A percentile compares a stretch with the other conserved stretches of the same genome.
phyloP scores from a whole-genome alignment of 2,888 invertebrate genomes.

The Hoplodrina blanda region DNA sequence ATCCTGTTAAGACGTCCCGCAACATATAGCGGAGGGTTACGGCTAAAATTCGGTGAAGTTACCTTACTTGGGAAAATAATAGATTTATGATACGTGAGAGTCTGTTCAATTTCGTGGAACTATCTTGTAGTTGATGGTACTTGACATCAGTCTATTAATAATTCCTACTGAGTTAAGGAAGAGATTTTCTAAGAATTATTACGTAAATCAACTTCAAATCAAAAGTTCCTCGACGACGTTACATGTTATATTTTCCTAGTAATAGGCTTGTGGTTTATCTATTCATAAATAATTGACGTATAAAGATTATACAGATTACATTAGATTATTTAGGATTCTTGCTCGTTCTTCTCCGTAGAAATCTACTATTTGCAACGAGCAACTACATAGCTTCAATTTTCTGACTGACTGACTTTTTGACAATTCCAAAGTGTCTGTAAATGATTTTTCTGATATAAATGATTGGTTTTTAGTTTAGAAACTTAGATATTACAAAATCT shows the following conservation, averaged over 20 bases:
- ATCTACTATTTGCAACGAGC: too few relatives aligned
- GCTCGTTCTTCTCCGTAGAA: too few relatives aligned
- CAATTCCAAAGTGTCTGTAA: too few relatives aligned
- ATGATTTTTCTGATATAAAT: too few relatives aligned
- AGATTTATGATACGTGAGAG: constrained; percentile 9
- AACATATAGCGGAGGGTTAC: too few relatives aligned
- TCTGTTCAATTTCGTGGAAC: constrained; percentile 10
- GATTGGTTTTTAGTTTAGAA: too few relatives aligned
- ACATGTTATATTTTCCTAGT: not conserved
- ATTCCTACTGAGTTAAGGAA: constrained; percentile 20
- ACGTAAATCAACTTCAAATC: not conserved
- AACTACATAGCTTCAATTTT: too few relatives aligned
- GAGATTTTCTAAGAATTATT: constrained; percentile 9
- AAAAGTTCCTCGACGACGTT: constrained; percentile 10
- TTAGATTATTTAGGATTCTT: too few relatives aligned
- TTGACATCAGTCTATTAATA: constrained; percentile 12
- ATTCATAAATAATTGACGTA: not conserved
- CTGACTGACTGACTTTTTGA: too few relatives aligned
- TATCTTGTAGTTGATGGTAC: constrained; percentile 2
- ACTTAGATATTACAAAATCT: too few relatives aligned
- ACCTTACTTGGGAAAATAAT: constrained; percentile 49
- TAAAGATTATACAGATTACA: not conserved
- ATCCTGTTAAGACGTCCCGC: too few relatives aligned
- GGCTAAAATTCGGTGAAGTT: too few relatives aligned
- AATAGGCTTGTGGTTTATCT: not conserved